phyloP scores from a whole-genome alignment of 2,113 vertebrate genomes.

The Murina feae region DNA sequence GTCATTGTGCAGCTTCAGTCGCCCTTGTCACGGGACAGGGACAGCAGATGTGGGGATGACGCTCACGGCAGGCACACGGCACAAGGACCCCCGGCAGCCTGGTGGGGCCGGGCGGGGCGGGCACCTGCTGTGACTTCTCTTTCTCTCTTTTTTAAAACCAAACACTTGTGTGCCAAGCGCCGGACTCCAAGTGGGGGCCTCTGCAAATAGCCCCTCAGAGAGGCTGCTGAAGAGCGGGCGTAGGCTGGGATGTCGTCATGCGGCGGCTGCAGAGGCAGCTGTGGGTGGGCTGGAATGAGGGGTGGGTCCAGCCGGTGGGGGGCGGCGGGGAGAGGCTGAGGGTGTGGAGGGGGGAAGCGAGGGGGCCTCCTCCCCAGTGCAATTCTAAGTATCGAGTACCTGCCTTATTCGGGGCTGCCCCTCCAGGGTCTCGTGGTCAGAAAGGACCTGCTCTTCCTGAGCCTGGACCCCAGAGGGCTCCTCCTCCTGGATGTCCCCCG shows the following conservation, averaged over 20 bases:
- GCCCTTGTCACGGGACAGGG: constrained; percentile 38
- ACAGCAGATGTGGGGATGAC: constrained; percentile 66
- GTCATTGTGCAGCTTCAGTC: constrained; percentile 57
- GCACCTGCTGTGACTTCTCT: constrained; percentile 50
- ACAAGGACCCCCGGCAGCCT: not conserved
- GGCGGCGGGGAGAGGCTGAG: rapidly evolving
- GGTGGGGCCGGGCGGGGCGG: not conserved
- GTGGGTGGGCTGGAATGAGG: constrained; percentile 38
- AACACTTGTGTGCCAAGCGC: constrained; percentile 40
- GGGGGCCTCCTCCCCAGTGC: not conserved
- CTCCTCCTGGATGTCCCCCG: not conserved
- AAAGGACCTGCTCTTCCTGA: not conserved
- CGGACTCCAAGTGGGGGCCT: not conserved
- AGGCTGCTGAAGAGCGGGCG: constrained; percentile 4
- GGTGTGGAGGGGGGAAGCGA: not conserved
- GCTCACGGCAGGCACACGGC: not conserved
- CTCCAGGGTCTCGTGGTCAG: not conserved
- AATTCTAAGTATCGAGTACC: not conserved
- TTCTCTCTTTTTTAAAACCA: constrained; percentile 34
- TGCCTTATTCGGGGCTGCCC: not conserved
- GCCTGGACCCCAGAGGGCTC: not conserved
- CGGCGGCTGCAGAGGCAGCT: constrained; percentile 35
- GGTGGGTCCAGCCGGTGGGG: not conserved
- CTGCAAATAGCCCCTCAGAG: constrained; percentile 40
- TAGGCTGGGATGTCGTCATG: constrained; percentile 13